Conservation (phyloP, 2,797 vertebrate species). For the Diplodus sargus region DNA sequence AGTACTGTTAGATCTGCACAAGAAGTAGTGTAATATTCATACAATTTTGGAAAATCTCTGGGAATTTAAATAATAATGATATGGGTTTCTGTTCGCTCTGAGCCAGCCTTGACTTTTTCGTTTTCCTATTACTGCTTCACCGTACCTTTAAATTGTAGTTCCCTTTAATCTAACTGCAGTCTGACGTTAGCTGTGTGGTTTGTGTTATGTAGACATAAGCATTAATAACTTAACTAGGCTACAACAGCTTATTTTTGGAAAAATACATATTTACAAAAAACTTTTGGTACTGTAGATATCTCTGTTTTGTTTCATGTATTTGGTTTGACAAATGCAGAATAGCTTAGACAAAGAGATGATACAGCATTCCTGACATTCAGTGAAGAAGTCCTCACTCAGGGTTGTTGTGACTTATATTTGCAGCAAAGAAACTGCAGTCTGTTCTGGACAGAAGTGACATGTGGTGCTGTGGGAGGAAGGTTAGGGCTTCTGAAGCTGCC, state of each 20-base stretch:
- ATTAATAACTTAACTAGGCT: neutral
- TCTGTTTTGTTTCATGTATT: neutral
- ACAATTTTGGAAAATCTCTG: neutral
- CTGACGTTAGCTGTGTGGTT: neutral
- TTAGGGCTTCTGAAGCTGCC: slow-evolving; percentile 47
- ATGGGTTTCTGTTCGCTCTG: no score
- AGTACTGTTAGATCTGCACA: neutral
- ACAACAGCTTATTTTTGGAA: neutral
- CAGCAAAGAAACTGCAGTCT: slow-evolving; percentile 26
- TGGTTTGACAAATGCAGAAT: neutral
- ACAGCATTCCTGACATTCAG: neutral
- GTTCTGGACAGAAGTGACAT: slow-evolving; percentile 52
- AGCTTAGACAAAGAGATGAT: slow-evolving; percentile 1
- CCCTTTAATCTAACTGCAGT: neutral
- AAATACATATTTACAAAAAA: neutral
- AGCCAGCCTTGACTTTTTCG: no score
- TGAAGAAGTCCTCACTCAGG: slow-evolving; percentile 14
- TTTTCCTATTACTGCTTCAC: neutral
- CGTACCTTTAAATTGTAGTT: neutral
- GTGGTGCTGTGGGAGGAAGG: slow-evolving; percentile 54
- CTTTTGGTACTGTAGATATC: neutral
- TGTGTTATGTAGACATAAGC: neutral
- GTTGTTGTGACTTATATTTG: slow-evolving; percentile 21
- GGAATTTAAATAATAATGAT: no score
- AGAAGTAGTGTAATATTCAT: neutral